Evolutionary conservation across 2,888 invertebrate species (phyloP).

Genomic region (Lasioglossum morio): DNA sequence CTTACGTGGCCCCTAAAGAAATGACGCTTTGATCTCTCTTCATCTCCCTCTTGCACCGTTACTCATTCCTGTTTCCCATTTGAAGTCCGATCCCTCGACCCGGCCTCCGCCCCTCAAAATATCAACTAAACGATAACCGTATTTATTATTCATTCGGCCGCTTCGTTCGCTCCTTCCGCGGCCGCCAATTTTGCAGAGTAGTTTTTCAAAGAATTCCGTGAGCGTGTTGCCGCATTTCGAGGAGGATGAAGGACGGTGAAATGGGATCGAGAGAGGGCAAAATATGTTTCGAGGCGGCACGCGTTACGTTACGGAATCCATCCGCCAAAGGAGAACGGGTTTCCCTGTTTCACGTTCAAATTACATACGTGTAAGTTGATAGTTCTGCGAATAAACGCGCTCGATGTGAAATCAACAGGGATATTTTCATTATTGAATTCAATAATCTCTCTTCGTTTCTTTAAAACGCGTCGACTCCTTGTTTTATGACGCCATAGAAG

Average conservation of each 20-base stretch:
- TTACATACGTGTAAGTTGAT: conserved; percentile 25
- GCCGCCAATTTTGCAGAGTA: conserved; percentile 81
- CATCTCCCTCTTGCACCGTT: conserved; percentile 25
- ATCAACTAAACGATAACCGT: conserved; percentile 88
- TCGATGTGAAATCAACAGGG: not conserved
- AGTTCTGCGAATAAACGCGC: not conserved
- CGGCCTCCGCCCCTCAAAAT: conserved; percentile 85
- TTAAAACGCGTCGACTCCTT: not conserved
- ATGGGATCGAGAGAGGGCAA: conserved; percentile 33
- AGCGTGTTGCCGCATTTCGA: conserved; percentile 60
- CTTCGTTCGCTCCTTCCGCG: conserved; percentile 71
- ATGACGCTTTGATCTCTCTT: conserved; percentile 77
- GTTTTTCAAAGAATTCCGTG: conserved; percentile 77
- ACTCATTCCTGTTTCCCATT: conserved; percentile 38
- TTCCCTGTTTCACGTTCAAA: conserved; percentile 20
- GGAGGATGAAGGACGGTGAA: conserved; percentile 22
- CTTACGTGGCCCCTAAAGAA: conserved; percentile 45
- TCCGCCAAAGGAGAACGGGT: conserved; percentile 5
- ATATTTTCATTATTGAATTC: not conserved
- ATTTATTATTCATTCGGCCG: conserved; percentile 87
- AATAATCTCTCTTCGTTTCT: not conserved
- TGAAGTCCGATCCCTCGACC: conserved; percentile 53
- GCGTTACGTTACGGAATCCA: conserved; percentile 10
- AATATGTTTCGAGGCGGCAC: conserved; percentile 51
- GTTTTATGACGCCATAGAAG: not conserved